These are phyloP conservation scores for Axis porcinus DNA, from an alignment of 2,113 vertebrate genomes.

Conservation along the genomic window DNA sequence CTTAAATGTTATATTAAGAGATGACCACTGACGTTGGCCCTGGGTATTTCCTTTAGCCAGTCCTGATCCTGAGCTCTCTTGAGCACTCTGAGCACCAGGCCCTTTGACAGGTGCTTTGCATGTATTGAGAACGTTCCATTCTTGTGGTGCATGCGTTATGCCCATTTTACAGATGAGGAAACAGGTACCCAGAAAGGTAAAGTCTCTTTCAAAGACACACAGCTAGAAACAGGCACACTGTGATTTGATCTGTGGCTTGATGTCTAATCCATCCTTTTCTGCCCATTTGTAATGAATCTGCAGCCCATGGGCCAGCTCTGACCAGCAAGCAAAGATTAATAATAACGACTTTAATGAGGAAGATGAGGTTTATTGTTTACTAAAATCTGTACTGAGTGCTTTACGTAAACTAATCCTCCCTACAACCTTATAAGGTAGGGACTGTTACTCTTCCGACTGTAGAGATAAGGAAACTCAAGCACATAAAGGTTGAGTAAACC, in stretches of 20 bases:
- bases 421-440: background rate
- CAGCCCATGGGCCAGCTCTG: too few relatives aligned
- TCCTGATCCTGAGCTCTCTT: background rate
- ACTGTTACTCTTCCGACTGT: background rate
- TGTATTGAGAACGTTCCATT: background rate
- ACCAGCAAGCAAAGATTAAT: background rate
- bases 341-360: background rate
- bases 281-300: background rate
- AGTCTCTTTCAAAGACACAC: background rate
- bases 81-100: background rate
- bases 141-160: rapidly evolving
- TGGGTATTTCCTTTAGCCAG: background rate
- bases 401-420: background rate
- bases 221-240: background rate
- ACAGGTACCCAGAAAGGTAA: background rate
- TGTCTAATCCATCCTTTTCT: background rate
- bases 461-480: background rate
- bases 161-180: background rate
- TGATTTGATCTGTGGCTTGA: background rate
- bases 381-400: background rate
- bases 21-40: background rate
- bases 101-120: background rate
- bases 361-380: background rate
- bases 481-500: background rate
- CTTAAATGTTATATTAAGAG: background rate